A percentile compares a stretch with the other conserved stretches of the same genome.
phyloP scores from a whole-genome alignment of 92 coral and sea anemone genomes.

The Meandrina meandrites region DNA sequence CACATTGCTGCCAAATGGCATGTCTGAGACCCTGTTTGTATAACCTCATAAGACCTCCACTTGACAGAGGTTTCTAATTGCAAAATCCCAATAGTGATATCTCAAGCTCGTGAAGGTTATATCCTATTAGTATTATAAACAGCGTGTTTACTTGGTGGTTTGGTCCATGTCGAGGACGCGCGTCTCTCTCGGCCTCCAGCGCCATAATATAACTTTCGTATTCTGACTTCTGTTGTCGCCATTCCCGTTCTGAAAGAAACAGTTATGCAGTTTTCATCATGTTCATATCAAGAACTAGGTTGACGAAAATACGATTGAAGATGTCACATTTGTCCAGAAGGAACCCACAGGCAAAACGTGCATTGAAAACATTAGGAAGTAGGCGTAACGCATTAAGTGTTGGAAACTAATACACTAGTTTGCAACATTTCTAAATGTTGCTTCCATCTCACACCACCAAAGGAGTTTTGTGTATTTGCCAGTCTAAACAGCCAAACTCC shows the following conservation, averaged over 20 bases:
- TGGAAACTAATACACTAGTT: not conserved
- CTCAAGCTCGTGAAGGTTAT: not conserved
- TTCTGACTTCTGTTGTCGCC: conserved; percentile 76
- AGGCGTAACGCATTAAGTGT: not conserved
- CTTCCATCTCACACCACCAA: not conserved
- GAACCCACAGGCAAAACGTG: not conserved
- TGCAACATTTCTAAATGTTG: not conserved
- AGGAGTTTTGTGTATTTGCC: not conserved
- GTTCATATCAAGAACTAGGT: not conserved
- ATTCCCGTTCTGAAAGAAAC: conserved; percentile 71
- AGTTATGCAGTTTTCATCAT: not conserved
- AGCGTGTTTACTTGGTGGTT: conserved; percentile 4
- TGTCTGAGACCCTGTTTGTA: conserved; percentile 9
- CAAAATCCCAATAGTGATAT: not conserved
- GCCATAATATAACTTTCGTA: conserved; percentile 83
- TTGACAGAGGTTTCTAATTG: not conserved
- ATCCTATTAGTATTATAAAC: not conserved
- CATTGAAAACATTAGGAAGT: not conserved
- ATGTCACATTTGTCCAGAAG: not conserved
- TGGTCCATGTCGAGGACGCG: conserved; percentile 1
- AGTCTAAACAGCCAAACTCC: not conserved
- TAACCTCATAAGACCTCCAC: not conserved
- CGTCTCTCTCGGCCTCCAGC: conserved; percentile 61
- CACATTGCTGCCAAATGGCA: not conserved
- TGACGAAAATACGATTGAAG: not conserved